Evolutionary conservation across 2,113 vertebrate species (phyloP).

Genomic region (Ammodytes marinus): DNA sequence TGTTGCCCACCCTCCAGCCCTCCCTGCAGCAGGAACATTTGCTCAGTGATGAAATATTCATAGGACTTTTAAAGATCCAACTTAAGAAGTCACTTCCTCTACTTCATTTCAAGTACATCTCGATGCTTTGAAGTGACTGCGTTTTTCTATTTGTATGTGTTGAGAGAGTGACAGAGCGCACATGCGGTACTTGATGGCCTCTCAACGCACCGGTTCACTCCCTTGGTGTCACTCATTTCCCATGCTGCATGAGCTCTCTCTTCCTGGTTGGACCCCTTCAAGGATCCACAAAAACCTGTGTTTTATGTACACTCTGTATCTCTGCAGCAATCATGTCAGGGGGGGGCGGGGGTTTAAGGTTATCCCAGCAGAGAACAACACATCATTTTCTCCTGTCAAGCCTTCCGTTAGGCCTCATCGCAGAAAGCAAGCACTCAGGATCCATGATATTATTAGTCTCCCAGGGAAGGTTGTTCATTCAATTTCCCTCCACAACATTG

Average conservation of each 20-base stretch:
- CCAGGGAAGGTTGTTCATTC: conserved; percentile 75
- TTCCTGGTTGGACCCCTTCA: conserved; percentile 48
- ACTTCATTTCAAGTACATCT: conserved; percentile 64
- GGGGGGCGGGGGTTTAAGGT: conserved; percentile 51
- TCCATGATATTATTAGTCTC: conserved; percentile 81
- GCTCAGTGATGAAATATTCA: conserved; percentile 61
- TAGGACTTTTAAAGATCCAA: conserved; percentile 56
- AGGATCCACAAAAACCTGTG: conserved; percentile 63
- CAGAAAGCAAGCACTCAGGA: conserved; percentile 77
- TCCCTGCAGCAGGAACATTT: conserved; percentile 33
- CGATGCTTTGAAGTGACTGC: conserved; percentile 62
- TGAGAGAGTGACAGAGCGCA: conserved; percentile 44
- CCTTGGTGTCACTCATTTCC: conserved; percentile 72
- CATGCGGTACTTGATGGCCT: conserved; percentile 55
- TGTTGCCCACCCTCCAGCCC: conserved; percentile 8
- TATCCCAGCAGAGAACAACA: conserved; percentile 79
- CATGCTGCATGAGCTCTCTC: conserved; percentile 47
- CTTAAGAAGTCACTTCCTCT: conserved; percentile 60
- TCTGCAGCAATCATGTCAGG: conserved; percentile 62
- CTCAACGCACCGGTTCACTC: conserved; percentile 59
- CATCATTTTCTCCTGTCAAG: conserved; percentile 83
- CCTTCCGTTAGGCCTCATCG: conserved; percentile 76
- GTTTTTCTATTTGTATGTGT: conserved; percentile 62
- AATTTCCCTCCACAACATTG: conserved; percentile 70
- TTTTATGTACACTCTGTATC: conserved; percentile 80